These are phyloP conservation scores for Saccopteryx leptura DNA, from an alignment of 2,113 vertebrate species.

Conservation along the genomic window DNA sequence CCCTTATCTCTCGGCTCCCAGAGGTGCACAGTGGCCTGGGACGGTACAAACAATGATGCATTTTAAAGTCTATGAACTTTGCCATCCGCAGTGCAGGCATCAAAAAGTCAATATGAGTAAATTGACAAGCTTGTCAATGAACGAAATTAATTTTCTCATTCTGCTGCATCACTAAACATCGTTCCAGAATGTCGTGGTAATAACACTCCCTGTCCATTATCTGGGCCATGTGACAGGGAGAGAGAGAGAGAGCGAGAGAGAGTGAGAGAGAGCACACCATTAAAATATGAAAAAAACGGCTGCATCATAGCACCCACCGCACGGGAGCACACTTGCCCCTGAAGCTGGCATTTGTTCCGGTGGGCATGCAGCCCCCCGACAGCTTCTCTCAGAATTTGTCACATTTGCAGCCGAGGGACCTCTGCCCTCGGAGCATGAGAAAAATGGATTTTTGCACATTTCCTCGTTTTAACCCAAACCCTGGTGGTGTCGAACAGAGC, in stretches of 20 bases:
- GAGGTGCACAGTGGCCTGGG: constrained; percentile 51
- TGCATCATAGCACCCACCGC: accelerated
- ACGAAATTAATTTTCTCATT: constrained; percentile 83
- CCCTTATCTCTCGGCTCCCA: not conserved
- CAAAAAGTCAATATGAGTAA: constrained; percentile 83
- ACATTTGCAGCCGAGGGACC: not conserved
- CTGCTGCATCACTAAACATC: constrained; percentile 82
- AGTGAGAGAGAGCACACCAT: not conserved
- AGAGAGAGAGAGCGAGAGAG: not conserved
- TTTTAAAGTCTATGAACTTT: constrained; percentile 82
- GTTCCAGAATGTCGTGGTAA: constrained; percentile 67
- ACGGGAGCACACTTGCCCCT: accelerated
- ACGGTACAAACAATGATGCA: constrained; percentile 77
- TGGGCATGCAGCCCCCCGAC: not conserved
- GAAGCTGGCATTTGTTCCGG: accelerated
- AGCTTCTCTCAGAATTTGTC: constrained; percentile 44
- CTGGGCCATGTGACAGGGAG: not conserved
- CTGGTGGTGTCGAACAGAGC: not conserved
- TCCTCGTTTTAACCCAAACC: constrained; percentile 19
- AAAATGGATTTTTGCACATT: constrained; percentile 33
- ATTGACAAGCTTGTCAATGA: constrained; percentile 86
- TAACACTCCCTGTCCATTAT: constrained; percentile 63
- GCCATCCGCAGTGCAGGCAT: constrained; percentile 64
- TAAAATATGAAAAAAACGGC: not conserved
- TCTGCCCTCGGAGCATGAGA: constrained; percentile 61